Conservation (phyloP, 2,888 invertebrate genomes). For the Antheraea yamamai region DNA sequence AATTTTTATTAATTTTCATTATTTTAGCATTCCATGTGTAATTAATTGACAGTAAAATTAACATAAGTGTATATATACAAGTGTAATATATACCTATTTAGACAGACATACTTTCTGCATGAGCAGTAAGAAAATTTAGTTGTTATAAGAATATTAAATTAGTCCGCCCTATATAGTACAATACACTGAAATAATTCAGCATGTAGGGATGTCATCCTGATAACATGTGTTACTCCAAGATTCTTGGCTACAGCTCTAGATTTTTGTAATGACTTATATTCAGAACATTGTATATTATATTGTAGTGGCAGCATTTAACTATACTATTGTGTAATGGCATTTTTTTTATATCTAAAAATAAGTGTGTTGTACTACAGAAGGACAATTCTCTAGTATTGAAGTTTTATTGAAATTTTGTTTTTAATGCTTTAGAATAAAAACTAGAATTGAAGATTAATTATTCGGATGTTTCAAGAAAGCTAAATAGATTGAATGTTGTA, state of each 20-base stretch:
- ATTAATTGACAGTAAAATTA: too few relatives aligned
- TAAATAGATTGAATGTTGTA: not conserved
- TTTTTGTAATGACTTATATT: not conserved
- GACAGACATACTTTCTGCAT: too few relatives aligned
- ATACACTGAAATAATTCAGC: too few relatives aligned
- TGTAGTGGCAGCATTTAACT: not conserved
- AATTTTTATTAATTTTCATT: too few relatives aligned
- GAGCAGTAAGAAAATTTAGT: too few relatives aligned
- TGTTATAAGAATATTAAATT: too few relatives aligned
- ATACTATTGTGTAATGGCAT: not conserved
- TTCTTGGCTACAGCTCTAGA: not conserved
- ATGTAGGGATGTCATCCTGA: too few relatives aligned
- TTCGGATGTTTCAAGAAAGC: not conserved
- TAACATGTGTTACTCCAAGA: too few relatives aligned
- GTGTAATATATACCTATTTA: too few relatives aligned
- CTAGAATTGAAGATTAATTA: not conserved
- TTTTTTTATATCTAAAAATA: conserved; percentile 8
- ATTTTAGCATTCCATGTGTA: too few relatives aligned
- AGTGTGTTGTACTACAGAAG: not conserved
- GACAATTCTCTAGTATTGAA: not conserved
- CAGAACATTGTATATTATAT: not conserved
- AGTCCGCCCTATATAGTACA: too few relatives aligned
- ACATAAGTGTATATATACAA: too few relatives aligned
- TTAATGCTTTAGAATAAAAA: not conserved
- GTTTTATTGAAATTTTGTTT: not conserved